Base-by-base conservation (phyloP, 2,888 invertebrate genomes). In the Oscheius sp. region DNA sequence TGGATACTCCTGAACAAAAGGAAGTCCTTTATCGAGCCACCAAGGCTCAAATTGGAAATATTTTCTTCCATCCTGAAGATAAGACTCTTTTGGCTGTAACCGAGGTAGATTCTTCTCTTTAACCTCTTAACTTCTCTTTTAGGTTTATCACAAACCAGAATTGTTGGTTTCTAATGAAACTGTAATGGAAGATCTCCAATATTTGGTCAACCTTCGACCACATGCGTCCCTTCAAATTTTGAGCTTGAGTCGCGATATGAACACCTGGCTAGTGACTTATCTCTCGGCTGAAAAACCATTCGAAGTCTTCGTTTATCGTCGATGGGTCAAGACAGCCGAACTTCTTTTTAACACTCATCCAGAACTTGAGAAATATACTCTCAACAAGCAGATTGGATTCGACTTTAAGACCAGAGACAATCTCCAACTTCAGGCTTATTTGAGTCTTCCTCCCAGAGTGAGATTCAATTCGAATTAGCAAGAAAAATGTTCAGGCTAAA, bases 121-220 rank as follows among this genome's bases (percentile, higher is more conserved):
- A 17, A 23, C 23, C 2, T 4, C 15, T 5, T 2, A 25, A 50
- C 15, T 8, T 15, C n/a, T 17, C 23, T 39, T 64, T 33, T 15
- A 65, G 65, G 76, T 82, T 57, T 85, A 85, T 63, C 84, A 85
- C 76, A 83, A 84, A 70, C 85, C 85, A 10, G 84, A 85, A 57
- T 73, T 84, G 29, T 82, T 80, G 64, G 84, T 85, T n/a, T 83
- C 85, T 29, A 85, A 85, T 65, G 78, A 81, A 25, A 83, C 83
- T 6, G 80, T 82, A 52, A 79, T 80, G 76, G 80, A 76, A 25
- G 80, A 80, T 45, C 61, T 79, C 10, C 79, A 79, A 69, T 80
- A 80, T 42, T 71, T 85, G 45, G 85, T 85, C 27, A 84, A 85
- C 55, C 70, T 85, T 50, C 75, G 80, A 6, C 85, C 85, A 1